Evolutionary conservation across 2,797 vertebrate genomes (phyloP).

Genomic region (Eulemur mongoz): DNA sequence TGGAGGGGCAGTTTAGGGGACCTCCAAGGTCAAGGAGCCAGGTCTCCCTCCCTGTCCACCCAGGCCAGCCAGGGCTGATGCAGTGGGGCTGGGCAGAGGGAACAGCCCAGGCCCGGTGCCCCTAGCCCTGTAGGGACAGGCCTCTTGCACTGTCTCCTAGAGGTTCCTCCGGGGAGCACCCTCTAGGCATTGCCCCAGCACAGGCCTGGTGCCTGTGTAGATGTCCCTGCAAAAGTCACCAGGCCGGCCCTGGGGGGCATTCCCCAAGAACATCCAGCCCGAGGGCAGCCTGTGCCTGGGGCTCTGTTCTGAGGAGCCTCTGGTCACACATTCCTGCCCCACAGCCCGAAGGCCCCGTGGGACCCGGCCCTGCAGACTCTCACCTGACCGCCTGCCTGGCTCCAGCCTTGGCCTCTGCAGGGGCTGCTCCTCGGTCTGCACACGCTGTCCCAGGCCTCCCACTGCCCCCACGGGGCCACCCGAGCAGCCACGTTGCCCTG

Average conservation of each 20-base stretch:
- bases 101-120: too few species aligned
- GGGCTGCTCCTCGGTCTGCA: not conserved
- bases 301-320: not conserved
- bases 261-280: not conserved
- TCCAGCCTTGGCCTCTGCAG: not conserved
- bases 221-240: not conserved
- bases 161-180: not conserved
- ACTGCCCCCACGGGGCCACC: accelerated
- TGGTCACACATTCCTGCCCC: not conserved
- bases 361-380: not conserved
- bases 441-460: not conserved
- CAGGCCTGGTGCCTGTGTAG: not conserved
- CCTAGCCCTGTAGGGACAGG: not conserved
- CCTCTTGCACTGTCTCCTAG: not conserved
- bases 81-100: too few species aligned
- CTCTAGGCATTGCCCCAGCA: not conserved
- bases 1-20: not conserved
- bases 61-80: not conserved
- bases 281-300: not conserved
- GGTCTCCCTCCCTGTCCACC: not conserved
- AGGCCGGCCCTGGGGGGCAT: not conserved
- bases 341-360: not conserved
- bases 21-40: not conserved
- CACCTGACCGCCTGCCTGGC: too few species aligned
- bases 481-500: not conserved